Conservation (phyloP, 2,113 vertebrate species). For the Prunella fulvescens region DNA sequence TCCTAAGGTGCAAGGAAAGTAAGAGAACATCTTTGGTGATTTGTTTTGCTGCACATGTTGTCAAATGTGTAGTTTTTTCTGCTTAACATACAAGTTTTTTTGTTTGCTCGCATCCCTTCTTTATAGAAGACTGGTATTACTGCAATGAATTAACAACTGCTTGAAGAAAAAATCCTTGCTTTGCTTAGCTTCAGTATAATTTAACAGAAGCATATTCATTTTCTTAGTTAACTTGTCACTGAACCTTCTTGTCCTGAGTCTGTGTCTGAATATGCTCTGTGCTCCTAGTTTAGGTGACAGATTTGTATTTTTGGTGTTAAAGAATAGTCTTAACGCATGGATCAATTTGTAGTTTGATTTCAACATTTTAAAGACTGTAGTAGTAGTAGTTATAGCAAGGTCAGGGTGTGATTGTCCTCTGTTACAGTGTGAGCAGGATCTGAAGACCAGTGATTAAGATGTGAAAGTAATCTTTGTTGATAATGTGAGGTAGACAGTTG, state of each 20-base stretch:
- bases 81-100: neutral
- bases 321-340: neutral
- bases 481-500: neutral
- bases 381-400: neutral
- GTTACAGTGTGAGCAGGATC: neutral
- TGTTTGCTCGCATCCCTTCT: neutral
- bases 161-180: neutral
- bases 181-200: neutral
- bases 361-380: neutral
- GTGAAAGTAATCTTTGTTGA: neutral
- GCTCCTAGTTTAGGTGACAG: neutral
- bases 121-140: neutral
- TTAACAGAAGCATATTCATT: neutral
- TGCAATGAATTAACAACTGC: neutral
- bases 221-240: neutral
- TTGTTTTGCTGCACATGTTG: neutral
- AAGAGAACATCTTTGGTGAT: neutral
- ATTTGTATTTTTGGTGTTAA: neutral
- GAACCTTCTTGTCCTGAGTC: neutral
- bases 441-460: neutral
- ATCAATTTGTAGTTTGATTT: neutral
- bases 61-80: neutral
- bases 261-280: neutral
- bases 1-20: constrained; percentile 21
- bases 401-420: neutral